Evolutionary conservation across 2,888 invertebrate species (phyloP).

Genomic region (Drosophila limbata): DNA sequence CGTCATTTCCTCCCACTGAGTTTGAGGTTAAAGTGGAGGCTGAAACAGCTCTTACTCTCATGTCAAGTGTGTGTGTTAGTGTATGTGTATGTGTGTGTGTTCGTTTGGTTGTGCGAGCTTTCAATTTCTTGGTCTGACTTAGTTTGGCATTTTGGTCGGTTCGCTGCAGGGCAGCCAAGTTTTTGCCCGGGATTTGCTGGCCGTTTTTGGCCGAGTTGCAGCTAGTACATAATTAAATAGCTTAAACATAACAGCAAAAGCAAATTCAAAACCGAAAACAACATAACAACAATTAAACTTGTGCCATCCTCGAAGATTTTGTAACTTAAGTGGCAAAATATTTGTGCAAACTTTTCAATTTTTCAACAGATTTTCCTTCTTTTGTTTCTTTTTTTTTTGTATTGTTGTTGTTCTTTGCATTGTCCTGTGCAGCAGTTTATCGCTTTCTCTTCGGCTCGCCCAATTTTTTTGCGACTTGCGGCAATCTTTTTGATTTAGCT

Average conservation of each 20-base stretch:
- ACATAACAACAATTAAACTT: conserved; percentile 57
- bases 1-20: neutral
- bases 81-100: conserved; percentile 26
- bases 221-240: conserved; percentile 73
- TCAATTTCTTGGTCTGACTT: conserved; percentile 44
- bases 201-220: conserved; percentile 52
- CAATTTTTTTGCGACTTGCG: conserved; percentile 21
- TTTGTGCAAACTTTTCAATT: conserved; percentile 67
- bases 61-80: conserved; percentile 35
- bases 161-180: conserved; percentile 52
- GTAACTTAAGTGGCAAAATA: conserved; percentile 70
- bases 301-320: conserved; percentile 57
- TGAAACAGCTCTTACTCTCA: conserved; percentile 31
- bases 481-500: conserved; percentile 76
- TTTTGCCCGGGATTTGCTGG: conserved; percentile 46
- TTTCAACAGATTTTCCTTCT: conserved; percentile 32
- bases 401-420: neutral
- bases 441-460: conserved; percentile 20
- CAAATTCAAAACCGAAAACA: conserved; percentile 23
- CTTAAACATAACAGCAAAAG: conserved; percentile 52
- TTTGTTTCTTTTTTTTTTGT: conserved; percentile 8
- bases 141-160: conserved; percentile 30
- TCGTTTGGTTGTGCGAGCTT: conserved; percentile 20
- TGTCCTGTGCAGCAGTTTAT: conserved; percentile 5
- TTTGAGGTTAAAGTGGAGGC: neutral